Base-by-base conservation (phyloP, 2,888 invertebrate genomes). In the Taenaris catops region DNA sequence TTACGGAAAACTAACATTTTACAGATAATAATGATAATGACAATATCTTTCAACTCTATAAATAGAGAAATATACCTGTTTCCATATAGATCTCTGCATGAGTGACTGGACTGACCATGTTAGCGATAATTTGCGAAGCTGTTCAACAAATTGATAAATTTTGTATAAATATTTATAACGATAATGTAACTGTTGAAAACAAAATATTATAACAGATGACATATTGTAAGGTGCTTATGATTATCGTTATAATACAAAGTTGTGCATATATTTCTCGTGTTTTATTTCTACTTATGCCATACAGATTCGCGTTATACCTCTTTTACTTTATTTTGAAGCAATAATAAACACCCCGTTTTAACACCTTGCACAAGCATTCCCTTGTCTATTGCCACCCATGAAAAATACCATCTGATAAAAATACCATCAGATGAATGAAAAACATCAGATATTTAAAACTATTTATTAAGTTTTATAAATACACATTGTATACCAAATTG, bases 191-290 rank as follows among this genome's bases (percentile, higher is more conserved):
- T 80, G 84, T 84, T 84, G 72, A 75, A 66, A 73, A 74, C 63
- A 75, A 72, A n/a, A 69, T 75, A 79, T 74, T 79, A 74, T 83
- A 83, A 81, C 76, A 80, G 75, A 80, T 64, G 74, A 83, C 79
- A 80, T 80, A 80, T 76, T 79, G 69, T 84, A 84, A 84, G 86
- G 86, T 86, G 84, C 86, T 86, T 86, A 81, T 81, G 76, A 81
- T 72, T 81, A 84, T 83, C 81, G 84, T 84, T 86, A 86, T 80
- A 83, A 83, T 86, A 84, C 80, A 84, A 84, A 81, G 81, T 84
- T 86, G 84, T 86, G 86, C 84, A 83, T 83, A 83, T 58, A 60
- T 44, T 24, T 31, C 26, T 31, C 4, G 4, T 39, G 49, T 57
- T 57, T 57, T 40, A 52, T 53, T 55, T 23, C 23, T 18, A n/a